A percentile compares a stretch with the other conserved stretches of the same genome.
Conservation (phyloP, 2,888 invertebrate genomes). For the Thera obeliscata region DNA sequence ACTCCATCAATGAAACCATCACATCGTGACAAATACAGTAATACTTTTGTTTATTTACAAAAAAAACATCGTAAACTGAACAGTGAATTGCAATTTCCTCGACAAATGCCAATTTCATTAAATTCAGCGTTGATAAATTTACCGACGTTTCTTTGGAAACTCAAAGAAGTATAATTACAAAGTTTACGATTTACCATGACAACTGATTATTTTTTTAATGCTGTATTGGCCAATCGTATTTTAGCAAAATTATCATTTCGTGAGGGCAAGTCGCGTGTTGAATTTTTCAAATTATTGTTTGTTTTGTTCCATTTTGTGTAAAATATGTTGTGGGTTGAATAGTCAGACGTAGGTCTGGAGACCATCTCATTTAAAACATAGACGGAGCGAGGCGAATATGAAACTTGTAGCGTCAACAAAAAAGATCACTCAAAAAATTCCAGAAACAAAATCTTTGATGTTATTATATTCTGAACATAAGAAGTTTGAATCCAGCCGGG, state of each 20-base stretch:
- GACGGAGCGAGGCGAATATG: slow-evolving; percentile 68
- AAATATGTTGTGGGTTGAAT: slow-evolving; percentile 58
- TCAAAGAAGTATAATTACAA: slow-evolving; percentile 33
- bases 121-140: slow-evolving; percentile 40
- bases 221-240: slow-evolving; percentile 27
- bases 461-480: too few species aligned
- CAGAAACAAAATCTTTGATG: too few species aligned
- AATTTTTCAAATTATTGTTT: slow-evolving; percentile 30
- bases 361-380: slow-evolving; percentile 75
- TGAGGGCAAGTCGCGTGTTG: slow-evolving; percentile 17
- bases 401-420: slow-evolving; percentile 70
- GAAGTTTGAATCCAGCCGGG: too few species aligned
- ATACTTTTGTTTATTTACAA: slow-evolving; percentile 14
- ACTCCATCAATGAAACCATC: slow-evolving; percentile 11
- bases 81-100: slow-evolving; percentile 28
- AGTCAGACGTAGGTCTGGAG: slow-evolving; percentile 66
- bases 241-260: slow-evolving; percentile 17
- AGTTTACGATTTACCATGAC: slow-evolving; percentile 34
- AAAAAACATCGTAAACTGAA: slow-evolving; percentile 29
- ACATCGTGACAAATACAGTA: neutral
- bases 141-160: slow-evolving; percentile 32
- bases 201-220: slow-evolving; percentile 27
- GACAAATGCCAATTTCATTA: slow-evolving; percentile 35
- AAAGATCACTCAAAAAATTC: neutral
- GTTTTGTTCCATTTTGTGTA: slow-evolving; percentile 42